Conservation (phyloP, 2,888 invertebrate genomes). For the Lithophane semibrunnea region DNA sequence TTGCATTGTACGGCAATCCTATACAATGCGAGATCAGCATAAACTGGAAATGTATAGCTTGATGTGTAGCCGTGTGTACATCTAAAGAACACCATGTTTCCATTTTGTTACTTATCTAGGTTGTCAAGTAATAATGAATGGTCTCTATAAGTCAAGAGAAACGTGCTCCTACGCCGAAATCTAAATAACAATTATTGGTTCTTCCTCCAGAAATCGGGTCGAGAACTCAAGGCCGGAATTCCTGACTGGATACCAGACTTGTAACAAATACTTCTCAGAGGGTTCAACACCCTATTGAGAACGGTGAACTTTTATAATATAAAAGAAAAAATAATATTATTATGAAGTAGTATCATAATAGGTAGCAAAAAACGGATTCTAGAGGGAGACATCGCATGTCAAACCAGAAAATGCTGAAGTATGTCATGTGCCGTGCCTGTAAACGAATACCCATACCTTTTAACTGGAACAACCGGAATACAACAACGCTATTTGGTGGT, state of each 20-base stretch:
- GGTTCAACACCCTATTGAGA: conserved; percentile 23
- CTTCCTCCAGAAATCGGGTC: conserved; percentile 15
- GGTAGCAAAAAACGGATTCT: background rate
- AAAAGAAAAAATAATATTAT: background rate
- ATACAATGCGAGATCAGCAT: too few species aligned
- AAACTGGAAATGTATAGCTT: too few species aligned
- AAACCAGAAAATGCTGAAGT: background rate
- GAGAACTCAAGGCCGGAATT: conserved; percentile 25
- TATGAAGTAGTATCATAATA: too few species aligned
- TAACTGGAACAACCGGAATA: background rate
- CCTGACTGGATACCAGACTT: conserved; percentile 17
- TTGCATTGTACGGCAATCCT: too few species aligned
- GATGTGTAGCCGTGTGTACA: too few species aligned
- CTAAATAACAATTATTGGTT: background rate
- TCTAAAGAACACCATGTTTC: background rate
- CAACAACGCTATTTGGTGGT: background rate
- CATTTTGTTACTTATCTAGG: background rate
- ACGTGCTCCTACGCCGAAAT: background rate
- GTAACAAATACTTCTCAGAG: background rate
- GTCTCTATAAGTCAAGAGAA: background rate
- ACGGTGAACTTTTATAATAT: background rate
- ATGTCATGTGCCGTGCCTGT: background rate
- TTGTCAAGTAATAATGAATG: too few species aligned
- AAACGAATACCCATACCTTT: background rate
- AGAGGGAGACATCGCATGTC: too few species aligned